Evolutionary conservation across 2,797 vertebrate species (phyloP).

Genomic region (Somateria mollissima): DNA sequence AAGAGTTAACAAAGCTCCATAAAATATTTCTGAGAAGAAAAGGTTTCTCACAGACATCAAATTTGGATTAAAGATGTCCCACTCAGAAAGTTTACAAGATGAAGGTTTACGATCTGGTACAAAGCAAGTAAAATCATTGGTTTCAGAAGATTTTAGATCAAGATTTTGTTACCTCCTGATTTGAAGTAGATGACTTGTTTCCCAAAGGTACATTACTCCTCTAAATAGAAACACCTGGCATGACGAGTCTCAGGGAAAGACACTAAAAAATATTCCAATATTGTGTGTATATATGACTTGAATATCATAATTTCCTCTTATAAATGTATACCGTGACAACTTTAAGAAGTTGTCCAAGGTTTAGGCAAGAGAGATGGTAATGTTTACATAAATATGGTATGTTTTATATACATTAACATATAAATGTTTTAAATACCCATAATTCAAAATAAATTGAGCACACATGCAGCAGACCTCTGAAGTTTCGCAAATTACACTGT

Average conservation of each 20-base stretch:
- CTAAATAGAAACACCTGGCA: neutral
- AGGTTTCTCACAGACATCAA: neutral
- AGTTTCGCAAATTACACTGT: constrained; percentile 38
- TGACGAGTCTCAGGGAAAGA: neutral
- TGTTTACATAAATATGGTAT: neutral
- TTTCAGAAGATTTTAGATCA: neutral
- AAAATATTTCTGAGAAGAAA: neutral
- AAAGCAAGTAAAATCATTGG: neutral
- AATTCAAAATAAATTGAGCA: constrained; percentile 45
- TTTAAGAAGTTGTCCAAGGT: neutral
- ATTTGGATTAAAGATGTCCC: neutral
- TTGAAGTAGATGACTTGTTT: neutral
- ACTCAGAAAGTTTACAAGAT: neutral
- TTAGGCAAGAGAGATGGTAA: neutral
- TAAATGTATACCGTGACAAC: neutral
- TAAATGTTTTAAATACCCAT: neutral
- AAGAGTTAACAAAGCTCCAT: neutral
- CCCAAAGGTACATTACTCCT: neutral
- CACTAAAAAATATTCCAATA: neutral
- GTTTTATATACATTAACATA: too few species aligned
- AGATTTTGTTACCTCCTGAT: neutral
- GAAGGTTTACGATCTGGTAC: neutral
- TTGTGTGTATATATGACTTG: neutral
- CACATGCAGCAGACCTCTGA: neutral
- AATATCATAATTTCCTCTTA: neutral